Conservation (phyloP, 2,797 vertebrate genomes). For the Gorsachius magnificus region DNA sequence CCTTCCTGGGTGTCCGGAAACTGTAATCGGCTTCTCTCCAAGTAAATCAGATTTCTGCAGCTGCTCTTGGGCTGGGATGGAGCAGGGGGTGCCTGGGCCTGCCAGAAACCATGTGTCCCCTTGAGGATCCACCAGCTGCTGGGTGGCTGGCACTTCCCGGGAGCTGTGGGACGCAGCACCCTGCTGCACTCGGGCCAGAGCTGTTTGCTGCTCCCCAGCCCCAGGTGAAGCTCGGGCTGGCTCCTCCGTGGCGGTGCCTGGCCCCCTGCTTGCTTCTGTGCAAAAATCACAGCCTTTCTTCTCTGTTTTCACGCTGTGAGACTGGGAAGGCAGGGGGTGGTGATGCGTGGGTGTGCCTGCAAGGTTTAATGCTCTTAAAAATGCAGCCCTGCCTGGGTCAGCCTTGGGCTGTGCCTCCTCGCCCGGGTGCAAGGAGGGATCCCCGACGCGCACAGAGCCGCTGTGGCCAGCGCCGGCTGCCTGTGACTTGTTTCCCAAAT, state of each 20-base stretch:
- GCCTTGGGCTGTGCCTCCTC: neutral
- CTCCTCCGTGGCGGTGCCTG: neutral
- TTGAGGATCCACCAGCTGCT: neutral
- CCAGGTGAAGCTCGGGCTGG: neutral
- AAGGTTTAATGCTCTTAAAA: neutral
- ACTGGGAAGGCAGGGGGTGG: neutral
- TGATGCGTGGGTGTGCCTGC: neutral
- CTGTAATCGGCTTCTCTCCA: neutral
- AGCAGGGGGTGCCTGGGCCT: neutral
- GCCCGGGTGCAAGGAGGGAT: neutral
- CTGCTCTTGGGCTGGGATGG: neutral
- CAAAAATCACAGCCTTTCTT: neutral
- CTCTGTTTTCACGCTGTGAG: fast-evolving
- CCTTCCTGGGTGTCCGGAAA: neutral
- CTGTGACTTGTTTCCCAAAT: fast-evolving
- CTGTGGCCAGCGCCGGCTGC: fast-evolving
- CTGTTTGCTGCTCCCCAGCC: neutral
- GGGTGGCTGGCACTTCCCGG: neutral
- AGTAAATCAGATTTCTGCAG: neutral
- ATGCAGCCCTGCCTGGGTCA: neutral
- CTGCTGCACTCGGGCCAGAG: neutral
- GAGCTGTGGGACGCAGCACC: fast-evolving
- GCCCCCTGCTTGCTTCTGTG: neutral
- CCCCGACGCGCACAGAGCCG: fast-evolving
- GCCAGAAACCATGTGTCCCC: neutral